These are phyloP conservation scores for Callopanchax toddi DNA, from an alignment of 2,113 vertebrate species.

Conservation along the genomic window DNA sequence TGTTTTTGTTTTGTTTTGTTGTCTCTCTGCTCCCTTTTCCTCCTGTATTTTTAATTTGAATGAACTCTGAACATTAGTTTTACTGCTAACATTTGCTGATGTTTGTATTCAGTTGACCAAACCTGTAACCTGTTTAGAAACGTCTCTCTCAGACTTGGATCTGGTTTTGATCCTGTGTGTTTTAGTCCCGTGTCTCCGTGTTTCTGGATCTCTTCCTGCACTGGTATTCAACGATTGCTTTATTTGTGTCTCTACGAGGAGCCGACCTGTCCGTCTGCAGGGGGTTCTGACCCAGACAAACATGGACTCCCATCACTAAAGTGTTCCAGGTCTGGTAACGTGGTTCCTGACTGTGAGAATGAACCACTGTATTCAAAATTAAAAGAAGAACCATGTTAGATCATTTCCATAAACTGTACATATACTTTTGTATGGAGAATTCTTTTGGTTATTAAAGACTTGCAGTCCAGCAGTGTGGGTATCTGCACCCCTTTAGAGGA, in stretches of 20 bases:
- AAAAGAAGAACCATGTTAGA: constrained; percentile 42
- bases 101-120: constrained; percentile 36
- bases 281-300: constrained; percentile 28
- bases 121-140: constrained; percentile 26
- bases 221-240: constrained; percentile 55
- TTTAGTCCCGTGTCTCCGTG: constrained; percentile 34
- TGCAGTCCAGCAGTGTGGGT: constrained; percentile 67
- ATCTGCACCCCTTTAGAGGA: constrained; percentile 39
- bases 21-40: background rate
- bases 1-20: constrained; percentile 40
- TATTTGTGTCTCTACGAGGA: constrained; percentile 62
- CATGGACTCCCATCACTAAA: constrained; percentile 20
- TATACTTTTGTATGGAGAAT: constrained; percentile 81
- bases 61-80: constrained; percentile 18
- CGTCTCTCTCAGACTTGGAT: constrained; percentile 49
- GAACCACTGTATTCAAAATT: constrained; percentile 60
- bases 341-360: constrained; percentile 55
- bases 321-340: constrained; percentile 46
- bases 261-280: too few relatives aligned
- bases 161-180: constrained; percentile 35
- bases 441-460: constrained; percentile 79
- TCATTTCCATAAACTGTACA: constrained; percentile 78
- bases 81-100: background rate
- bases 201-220: constrained; percentile 65
- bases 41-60: constrained; percentile 13